phyloP scores from a whole-genome alignment of 64 coral and sea anemone genomes.

The Actinia equina region DNA sequence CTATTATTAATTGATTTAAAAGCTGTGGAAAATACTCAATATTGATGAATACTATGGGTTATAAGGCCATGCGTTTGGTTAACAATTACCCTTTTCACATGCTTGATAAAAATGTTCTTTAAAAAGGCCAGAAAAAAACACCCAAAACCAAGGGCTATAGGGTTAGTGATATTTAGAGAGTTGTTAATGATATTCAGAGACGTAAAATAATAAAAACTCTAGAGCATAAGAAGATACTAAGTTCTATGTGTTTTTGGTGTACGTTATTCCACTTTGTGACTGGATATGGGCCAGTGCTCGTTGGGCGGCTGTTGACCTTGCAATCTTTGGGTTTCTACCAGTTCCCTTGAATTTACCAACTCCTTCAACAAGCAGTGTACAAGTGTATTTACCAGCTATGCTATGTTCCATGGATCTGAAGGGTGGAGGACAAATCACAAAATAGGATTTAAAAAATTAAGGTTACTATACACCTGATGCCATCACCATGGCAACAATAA shows the following conservation, averaged over 20 bases:
- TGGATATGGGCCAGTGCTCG: background rate
- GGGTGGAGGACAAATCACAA: background rate
- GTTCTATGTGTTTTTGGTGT: background rate
- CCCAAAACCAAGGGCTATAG: no score
- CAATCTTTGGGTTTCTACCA: slow-evolving; percentile 1
- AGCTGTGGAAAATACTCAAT: no score
- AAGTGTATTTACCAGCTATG: background rate
- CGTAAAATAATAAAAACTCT: background rate
- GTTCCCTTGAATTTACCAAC: slow-evolving; percentile 11
- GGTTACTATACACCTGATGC: no score
- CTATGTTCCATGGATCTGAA: background rate
- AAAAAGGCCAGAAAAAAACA: no score
- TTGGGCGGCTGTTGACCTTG: slow-evolving; percentile 8
- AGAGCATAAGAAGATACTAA: background rate
- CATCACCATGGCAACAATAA: no score
- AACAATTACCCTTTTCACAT: no score
- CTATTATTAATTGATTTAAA: no score
- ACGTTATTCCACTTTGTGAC: background rate
- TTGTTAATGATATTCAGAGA: no score
- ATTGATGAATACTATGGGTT: no score
- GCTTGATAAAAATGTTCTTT: no score
- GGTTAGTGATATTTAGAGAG: no score
- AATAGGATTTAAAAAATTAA: background rate
- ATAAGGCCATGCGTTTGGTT: no score
- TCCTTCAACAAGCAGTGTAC: background rate